Base-by-base conservation (phyloP, 2,113 vertebrate genomes). In the Rallus limicola region DNA sequence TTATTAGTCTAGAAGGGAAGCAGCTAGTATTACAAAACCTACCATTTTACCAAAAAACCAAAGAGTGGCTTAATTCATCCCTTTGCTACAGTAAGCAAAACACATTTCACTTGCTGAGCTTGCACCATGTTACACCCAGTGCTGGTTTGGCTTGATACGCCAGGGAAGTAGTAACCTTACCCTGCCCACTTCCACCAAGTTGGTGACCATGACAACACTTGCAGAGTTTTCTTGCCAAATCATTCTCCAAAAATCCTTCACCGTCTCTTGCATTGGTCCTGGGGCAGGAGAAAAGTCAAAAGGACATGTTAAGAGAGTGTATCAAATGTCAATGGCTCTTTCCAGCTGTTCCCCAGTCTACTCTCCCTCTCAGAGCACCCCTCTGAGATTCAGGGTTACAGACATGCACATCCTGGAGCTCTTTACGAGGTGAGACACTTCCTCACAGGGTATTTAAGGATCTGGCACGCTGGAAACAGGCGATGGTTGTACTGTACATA, bases 211-310 rank as follows among this genome's bases (percentile, higher is more conserved):
- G 98, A 99, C 99, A 86, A 99, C 99, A 88, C 99, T 99, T 72
- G 98, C 98, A 0, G 99, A 99, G 97, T 99, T 99, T 95, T 99
- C 99, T 94, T 99, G 99, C 99, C 99, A 99, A 91, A 99, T 99
- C 99, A 99, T 99, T 95, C 99, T 99, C 99, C 99, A 99, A 94
- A 99, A 99, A 98, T 99, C 99, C 97, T 99, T 99, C 82, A 99
- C 99, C 0, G 99, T 99, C 97, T 99, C 99, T 92, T 99, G 99
- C 99, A 99, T 99, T 0, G 99, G 99, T 85, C 99, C 99, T 99
- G 95, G 80, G 87, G 92, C 36, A 80, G 77, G 38, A 94, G 65
- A 76, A 82, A 78, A 93, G 69, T 82, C 88, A 92, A 85, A 85
- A 81, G 15, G 53, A 81, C 67, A 83, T 44, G 55, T 92, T 82